Conservation (phyloP, 2,113 vertebrate species). For the Macrotis lagotis region DNA sequence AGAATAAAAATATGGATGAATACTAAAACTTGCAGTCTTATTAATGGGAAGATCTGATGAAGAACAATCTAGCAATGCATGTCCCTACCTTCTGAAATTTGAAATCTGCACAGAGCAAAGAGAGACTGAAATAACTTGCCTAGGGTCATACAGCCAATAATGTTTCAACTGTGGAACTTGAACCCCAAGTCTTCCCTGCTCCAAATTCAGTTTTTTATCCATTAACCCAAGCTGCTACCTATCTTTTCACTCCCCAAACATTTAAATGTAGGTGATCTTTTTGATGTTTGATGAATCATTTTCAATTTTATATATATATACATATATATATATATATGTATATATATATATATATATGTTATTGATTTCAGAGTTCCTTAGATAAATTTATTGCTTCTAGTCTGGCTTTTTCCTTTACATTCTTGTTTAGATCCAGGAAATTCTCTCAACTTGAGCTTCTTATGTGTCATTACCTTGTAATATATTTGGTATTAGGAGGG, state of each 20-base stretch:
- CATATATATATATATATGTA: too few species aligned
- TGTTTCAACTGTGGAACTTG: neutral
- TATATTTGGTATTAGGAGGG: neutral
- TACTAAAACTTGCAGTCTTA: neutral
- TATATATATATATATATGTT: too few species aligned
- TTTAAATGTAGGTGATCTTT: too few species aligned
- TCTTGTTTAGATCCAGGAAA: too few species aligned
- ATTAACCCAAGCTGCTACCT: neutral
- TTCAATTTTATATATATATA: too few species aligned
- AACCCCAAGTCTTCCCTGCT: neutral
- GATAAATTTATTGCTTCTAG: too few species aligned
- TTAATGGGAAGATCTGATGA: neutral
- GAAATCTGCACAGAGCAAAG: neutral
- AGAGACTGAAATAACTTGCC: neutral
- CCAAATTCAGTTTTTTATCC: neutral
- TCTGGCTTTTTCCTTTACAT: too few species aligned
- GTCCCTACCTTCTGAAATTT: neutral
- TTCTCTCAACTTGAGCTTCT: too few species aligned
- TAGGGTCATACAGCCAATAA: neutral
- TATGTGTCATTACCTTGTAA: neutral
- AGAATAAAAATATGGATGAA: neutral
- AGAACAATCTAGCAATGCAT: neutral
- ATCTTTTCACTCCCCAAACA: too few species aligned
- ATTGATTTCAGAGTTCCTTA: too few species aligned
- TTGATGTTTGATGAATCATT: too few species aligned